These are phyloP conservation scores for Petroica traversi DNA, from an alignment of 2,113 vertebrate species.

Conservation along the genomic window DNA sequence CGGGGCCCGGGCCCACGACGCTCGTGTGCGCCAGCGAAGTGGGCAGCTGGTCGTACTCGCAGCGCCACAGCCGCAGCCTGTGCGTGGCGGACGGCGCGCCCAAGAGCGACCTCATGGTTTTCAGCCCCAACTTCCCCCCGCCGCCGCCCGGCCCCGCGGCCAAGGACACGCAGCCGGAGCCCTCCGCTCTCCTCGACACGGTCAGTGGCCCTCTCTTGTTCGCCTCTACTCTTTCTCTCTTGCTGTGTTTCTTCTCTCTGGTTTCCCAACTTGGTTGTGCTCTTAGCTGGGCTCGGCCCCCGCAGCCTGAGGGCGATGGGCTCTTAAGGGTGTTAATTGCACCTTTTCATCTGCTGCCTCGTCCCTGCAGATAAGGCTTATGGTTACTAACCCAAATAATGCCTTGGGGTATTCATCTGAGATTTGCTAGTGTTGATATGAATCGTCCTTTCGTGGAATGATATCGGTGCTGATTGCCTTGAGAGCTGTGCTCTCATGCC, in stretches of 20 bases:
- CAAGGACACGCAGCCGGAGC: no score
- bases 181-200: no score
- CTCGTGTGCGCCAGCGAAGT: background rate
- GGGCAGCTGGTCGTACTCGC: background rate
- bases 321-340: background rate
- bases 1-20: background rate
- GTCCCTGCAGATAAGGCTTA: background rate
- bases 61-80: background rate
- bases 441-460: no score
- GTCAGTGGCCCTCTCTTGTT: background rate
- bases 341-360: background rate
- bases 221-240: no score
- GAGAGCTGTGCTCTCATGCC: no score
- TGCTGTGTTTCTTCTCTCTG: no score
- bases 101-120: background rate
- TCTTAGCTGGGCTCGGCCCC: no score
- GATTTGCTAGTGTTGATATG: background rate
- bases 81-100: background rate
- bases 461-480: no score
- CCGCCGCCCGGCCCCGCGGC: background rate
- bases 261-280: no score
- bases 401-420: background rate
- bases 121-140: background rate
- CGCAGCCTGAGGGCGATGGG: background rate
- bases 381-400: no score